Conservation (phyloP, 2,888 invertebrate genomes). For the Meiosimyza platycephala region DNA sequence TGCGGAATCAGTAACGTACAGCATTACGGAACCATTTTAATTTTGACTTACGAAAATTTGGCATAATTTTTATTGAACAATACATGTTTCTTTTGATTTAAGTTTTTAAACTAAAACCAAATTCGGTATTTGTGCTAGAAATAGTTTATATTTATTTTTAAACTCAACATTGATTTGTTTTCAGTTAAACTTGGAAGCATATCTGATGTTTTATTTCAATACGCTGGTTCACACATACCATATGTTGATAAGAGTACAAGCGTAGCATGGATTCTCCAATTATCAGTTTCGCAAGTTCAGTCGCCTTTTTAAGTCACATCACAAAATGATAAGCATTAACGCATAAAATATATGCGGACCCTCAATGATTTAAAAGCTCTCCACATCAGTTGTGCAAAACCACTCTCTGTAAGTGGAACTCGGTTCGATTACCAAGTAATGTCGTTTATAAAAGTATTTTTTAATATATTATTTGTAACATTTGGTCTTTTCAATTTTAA, state of each 20-base stretch:
- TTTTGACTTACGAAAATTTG: too few species aligned
- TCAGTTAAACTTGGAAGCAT: too few species aligned
- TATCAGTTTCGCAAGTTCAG: conserved; percentile 11
- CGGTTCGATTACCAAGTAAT: background rate
- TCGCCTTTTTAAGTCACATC: background rate
- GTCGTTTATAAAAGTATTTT: background rate
- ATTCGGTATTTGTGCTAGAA: too few species aligned
- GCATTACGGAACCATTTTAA: too few species aligned
- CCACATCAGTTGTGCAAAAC: conserved; percentile 37
- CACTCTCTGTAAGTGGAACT: conserved; percentile 31
- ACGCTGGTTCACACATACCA: too few species aligned
- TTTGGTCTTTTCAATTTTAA: conserved; percentile 8
- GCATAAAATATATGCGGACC: background rate
- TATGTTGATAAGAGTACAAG: background rate
- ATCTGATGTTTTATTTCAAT: too few species aligned
- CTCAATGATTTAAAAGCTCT: background rate
- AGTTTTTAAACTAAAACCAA: too few species aligned
- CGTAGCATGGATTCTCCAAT: background rate
- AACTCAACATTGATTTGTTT: too few species aligned
- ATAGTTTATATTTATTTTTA: too few species aligned
- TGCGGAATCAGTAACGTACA: too few species aligned
- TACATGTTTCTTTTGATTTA: too few species aligned
- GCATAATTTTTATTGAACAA: too few species aligned
- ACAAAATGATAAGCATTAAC: conserved; percentile 5
- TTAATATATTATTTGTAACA: background rate